Evolutionary conservation across 2,113 vertebrate species (phyloP).

Genomic region (Atrichornis clamosus): DNA sequence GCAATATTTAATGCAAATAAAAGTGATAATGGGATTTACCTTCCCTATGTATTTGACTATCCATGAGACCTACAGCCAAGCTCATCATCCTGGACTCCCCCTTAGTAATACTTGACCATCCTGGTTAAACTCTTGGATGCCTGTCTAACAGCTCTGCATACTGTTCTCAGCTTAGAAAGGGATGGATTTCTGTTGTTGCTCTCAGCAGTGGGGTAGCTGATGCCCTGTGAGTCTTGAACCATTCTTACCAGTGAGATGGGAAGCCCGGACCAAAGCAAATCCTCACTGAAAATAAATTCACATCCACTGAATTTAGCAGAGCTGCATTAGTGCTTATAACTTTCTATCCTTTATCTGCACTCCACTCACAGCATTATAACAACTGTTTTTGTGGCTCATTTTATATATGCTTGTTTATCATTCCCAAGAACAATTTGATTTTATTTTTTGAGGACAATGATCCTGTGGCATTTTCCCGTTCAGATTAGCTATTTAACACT

Average conservation of each 20-base stretch:
- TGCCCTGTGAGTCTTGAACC: background rate
- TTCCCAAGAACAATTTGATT: background rate
- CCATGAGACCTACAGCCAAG: background rate
- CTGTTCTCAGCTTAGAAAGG: background rate
- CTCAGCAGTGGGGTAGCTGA: background rate
- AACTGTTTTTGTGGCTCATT: background rate
- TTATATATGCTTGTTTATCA: constrained; percentile 5
- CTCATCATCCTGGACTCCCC: background rate
- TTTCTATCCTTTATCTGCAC: background rate
- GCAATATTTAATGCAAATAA: background rate
- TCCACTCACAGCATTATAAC: background rate
- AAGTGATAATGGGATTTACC: background rate
- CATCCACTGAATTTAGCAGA: background rate
- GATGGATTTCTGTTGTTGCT: background rate
- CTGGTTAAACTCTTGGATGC: background rate
- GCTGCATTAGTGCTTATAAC: background rate
- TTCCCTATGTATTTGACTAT: background rate
- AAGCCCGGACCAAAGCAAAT: background rate
- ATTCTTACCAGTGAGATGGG: background rate
- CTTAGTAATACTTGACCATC: background rate
- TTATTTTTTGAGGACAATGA: background rate
- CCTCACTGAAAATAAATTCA: background rate
- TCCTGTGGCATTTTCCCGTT: constrained; percentile 2
- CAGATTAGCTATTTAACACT: background rate
- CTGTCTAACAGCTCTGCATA: background rate